Percentiles rank a stretch among this genome's conserved stretches.
Evolutionary conservation across 2,113 vertebrate genomes (phyloP).

Genomic region (Conger conger): DNA sequence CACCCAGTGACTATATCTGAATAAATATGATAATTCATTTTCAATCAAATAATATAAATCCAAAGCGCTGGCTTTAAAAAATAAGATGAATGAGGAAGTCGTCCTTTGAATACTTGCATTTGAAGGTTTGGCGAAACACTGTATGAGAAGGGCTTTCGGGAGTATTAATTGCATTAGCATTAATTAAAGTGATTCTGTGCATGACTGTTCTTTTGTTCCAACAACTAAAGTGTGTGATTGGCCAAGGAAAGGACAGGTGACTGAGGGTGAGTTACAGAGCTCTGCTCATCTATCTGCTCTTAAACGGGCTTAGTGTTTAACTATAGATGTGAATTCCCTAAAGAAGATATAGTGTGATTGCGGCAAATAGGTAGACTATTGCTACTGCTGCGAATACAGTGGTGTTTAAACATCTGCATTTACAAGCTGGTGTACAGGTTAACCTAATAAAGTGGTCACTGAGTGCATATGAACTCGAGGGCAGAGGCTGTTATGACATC

Average conservation of each 20-base stretch:
- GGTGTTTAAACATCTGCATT: too few relatives aligned
- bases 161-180: conserved; percentile 42
- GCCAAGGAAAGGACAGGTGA: conserved; percentile 5
- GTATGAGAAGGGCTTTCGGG: conserved; percentile 44
- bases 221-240: conserved; percentile 40
- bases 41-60: conserved; percentile 27
- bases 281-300: conserved; percentile 23
- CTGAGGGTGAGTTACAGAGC: conserved; percentile 28
- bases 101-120: conserved; percentile 30
- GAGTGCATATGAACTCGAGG: too few relatives aligned
- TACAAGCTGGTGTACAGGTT: too few relatives aligned
- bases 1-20: not conserved
- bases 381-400: too few relatives aligned
- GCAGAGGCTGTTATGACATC: too few relatives aligned
- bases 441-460: too few relatives aligned
- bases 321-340: too few relatives aligned
- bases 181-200: conserved; percentile 27
- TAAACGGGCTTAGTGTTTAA: conserved; percentile 15
- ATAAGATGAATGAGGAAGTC: conserved; percentile 23
- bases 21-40: conserved; percentile 1
- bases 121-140: conserved; percentile 23
- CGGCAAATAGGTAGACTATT: too few relatives aligned
- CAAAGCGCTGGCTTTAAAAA: conserved; percentile 27
- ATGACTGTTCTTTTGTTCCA: conserved; percentile 31
- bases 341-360: too few relatives aligned